Conservation (phyloP, 64 coral and sea anemone species). For the Stichodactyla helianthus region DNA sequence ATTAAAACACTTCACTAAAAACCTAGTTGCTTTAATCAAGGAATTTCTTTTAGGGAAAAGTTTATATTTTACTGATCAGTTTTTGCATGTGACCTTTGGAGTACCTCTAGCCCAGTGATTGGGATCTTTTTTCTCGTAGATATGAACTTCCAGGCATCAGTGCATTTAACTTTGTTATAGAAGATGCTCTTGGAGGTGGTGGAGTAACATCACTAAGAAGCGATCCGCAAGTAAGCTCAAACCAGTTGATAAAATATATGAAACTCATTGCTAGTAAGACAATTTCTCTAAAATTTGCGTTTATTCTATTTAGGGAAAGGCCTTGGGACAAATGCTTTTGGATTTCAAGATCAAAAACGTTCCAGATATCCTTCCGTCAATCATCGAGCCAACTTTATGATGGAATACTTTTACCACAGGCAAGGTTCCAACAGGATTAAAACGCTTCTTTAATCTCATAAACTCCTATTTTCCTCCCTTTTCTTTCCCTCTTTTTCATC, state of each 20-base stretch:
- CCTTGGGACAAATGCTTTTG: conserved; percentile 93
- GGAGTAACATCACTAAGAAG: conserved; percentile 93
- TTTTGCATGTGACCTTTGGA: neutral
- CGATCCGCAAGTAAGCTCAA: conserved; percentile 77
- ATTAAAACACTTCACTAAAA: too few species aligned
- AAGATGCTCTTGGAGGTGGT: conserved; percentile 96
- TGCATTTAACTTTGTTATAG: conserved; percentile 92
- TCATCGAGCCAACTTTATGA: conserved; percentile 72
- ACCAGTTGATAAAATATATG: neutral
- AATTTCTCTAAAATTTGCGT: neutral
- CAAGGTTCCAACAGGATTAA: neutral
- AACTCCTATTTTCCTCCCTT: too few species aligned
- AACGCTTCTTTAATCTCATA: too few species aligned
- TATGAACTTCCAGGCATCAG: conserved; percentile 98
- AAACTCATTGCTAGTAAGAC: neutral
- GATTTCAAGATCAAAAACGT: conserved; percentile 98
- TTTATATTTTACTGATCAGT: too few species aligned
- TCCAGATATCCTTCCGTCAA: conserved; percentile 84
- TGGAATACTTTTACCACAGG: neutral
- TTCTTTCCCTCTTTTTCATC: too few species aligned
- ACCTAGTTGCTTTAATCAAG: too few species aligned
- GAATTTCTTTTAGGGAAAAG: too few species aligned
- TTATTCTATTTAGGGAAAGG: conserved; percentile 78
- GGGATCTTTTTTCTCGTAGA: conserved; percentile 29
- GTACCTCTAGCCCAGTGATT: neutral